Base-by-base conservation (phyloP, 2,797 vertebrate species). In the Tauraco hartlaubi region DNA sequence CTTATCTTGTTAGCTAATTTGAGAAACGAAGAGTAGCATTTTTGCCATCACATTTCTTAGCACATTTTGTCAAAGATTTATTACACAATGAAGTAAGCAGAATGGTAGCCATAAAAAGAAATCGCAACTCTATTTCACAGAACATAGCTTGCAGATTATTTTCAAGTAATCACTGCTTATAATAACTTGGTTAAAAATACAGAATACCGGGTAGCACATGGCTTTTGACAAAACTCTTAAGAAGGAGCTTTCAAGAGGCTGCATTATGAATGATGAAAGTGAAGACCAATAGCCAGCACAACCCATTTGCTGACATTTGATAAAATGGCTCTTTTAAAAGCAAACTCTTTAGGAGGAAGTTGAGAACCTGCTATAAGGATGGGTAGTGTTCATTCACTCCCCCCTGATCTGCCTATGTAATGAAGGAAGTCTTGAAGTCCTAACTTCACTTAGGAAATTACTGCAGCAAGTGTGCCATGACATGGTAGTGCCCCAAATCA, bases 41-140 rank as follows among this genome's bases (percentile, higher is more conserved):
- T 94, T 80, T 80, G 52, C 56, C 15, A 6, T 82, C 56, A 54
- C 12, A 33, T n/a, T 74, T 72, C 55, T 33, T 31, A n/a, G n/a
- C 29, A 15, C 43, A n/a, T 87, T 74, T 81, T 74, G 43, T 52
- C 54, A 80, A 68, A 71, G 54, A 41, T 92, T 96, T 93, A 92
- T 93, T 83, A 84, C 67, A 55, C 29, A 54, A 51, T 39, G 48
- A 92, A 72, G 5, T 76, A 91, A 59, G 44, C 17, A 48, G 41
- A 73, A 83, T n/a, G 41, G 64, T 22, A 89, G 55, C 37, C 59
- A 31, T 61, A 73, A 88, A 94, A 86, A 31, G 14, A 72, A 84
- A 68, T 55, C 66, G 83, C n/a, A 80, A 20, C n/a, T 49, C 35
- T 31, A 1, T 68, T 81, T 73, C 19, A 54, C 48, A 46, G n/a